Conservation (phyloP, 1,140 invertebrate genomes). For the Samia ricini region DNA sequence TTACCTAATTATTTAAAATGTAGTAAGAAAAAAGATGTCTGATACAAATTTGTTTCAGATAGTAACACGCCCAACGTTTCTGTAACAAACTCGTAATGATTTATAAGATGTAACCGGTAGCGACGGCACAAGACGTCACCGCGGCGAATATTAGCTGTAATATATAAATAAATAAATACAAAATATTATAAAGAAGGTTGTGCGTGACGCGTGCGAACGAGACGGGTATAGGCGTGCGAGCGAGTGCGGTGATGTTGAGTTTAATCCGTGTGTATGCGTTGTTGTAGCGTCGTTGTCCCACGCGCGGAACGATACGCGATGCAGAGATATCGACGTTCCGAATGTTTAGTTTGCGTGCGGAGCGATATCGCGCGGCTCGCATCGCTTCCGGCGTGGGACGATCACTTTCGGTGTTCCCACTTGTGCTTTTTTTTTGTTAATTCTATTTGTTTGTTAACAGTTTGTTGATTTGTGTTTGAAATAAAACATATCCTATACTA, state of each 20-base stretch:
- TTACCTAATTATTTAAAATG: background rate
- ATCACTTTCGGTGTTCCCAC: background rate
- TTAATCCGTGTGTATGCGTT: background rate
- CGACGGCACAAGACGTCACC: conserved; percentile 8
- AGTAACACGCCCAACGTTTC: no score
- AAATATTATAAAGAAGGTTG: conserved; percentile 32
- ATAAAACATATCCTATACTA: background rate
- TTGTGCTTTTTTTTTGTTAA: background rate
- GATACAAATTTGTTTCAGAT: background rate
- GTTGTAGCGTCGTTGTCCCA: background rate
- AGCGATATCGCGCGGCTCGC: background rate
- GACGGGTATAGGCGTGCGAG: conserved; percentile 21
- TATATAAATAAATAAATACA: conserved; percentile 1
- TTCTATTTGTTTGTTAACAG: background rate
- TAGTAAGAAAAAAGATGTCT: background rate
- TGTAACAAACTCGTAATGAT: no score
- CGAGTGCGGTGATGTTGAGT: conserved; percentile 16
- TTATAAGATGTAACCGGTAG: no score
- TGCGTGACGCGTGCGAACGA: conserved; percentile 32
- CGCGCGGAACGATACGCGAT: background rate
- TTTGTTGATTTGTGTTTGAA: background rate
- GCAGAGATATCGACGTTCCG: no score
- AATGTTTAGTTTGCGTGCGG: no score
- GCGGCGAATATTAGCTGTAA: background rate
- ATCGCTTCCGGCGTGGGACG: background rate